Percentiles rank a stretch among this genome's conserved stretches.
Evolutionary conservation across 2,797 vertebrate species (phyloP).

Genomic region (Paedocypris micromegethes): DNA sequence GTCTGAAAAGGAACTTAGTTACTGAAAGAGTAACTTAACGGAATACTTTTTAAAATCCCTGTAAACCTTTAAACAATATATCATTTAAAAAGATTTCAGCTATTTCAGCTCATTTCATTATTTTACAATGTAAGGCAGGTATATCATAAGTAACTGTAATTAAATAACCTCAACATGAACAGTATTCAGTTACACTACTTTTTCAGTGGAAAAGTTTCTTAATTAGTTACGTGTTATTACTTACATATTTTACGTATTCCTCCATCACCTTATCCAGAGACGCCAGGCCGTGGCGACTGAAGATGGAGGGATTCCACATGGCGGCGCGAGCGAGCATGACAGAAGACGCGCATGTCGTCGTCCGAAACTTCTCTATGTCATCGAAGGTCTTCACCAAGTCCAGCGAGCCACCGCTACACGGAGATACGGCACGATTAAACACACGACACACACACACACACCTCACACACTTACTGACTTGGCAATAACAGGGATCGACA

Average conservation of each 20-base stretch:
- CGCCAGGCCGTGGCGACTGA: slow-evolving; percentile 73
- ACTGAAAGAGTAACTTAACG: too few relatives aligned
- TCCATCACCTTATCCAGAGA: slow-evolving; percentile 83
- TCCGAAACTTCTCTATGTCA: slow-evolving; percentile 60
- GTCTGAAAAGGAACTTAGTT: too few relatives aligned
- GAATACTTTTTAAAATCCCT: too few relatives aligned
- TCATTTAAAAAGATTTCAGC: too few relatives aligned
- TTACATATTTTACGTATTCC: slow-evolving; percentile 87
- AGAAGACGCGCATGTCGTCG: slow-evolving; percentile 72
- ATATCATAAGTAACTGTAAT: too few relatives aligned
- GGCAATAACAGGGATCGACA: slow-evolving; percentile 89
- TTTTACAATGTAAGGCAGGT: too few relatives aligned
- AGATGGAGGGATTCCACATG: slow-evolving; percentile 96
- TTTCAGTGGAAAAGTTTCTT: background rate
- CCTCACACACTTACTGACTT: slow-evolving; percentile 73
- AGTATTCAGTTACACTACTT: background rate
- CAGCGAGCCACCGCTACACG: slow-evolving; percentile 63
- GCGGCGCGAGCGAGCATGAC: slow-evolving; percentile 93
- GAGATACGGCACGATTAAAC: too few relatives aligned
- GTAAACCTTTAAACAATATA: too few relatives aligned
- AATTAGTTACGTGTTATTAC: slow-evolving; percentile 36
- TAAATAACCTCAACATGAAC: too few relatives aligned
- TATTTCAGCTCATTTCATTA: too few relatives aligned
- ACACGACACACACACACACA: background rate
- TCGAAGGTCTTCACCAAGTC: slow-evolving; percentile 59